Evolutionary conservation across 1,140 invertebrate species (phyloP).

Genomic region (Caenorhabditis latens): DNA sequence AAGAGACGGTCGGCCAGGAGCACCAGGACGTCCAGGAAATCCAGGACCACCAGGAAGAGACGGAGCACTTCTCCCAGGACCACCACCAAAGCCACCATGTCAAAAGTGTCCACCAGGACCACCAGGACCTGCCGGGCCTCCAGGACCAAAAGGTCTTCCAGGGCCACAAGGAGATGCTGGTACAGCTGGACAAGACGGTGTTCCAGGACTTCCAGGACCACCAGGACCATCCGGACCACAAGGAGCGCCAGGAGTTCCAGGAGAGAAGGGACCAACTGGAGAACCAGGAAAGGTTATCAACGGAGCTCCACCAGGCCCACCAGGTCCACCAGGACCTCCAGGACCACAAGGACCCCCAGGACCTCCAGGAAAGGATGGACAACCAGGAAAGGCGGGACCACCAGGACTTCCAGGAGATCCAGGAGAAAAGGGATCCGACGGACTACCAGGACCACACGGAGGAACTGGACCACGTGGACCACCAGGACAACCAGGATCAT

Average conservation of each 20-base stretch:
- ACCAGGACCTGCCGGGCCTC: constrained; percentile 73
- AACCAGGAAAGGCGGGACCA: constrained; percentile 67
- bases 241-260: constrained; percentile 74
- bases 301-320: constrained; percentile 76
- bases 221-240: constrained; percentile 75
- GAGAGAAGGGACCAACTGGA: constrained; percentile 77
- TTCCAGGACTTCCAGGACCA: constrained; percentile 74
- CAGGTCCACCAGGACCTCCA: constrained; percentile 72
- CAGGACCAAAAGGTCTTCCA: constrained; percentile 74
- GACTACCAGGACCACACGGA: constrained; percentile 75
- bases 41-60: constrained; percentile 76
- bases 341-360: constrained; percentile 74
- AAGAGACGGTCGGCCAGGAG: constrained; percentile 75
- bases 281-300: constrained; percentile 75
- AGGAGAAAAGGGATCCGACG: constrained; percentile 75
- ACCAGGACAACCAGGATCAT: constrained; percentile 74
- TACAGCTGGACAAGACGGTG: constrained; percentile 73
- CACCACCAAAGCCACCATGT: constrained; percentile 77
- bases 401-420: constrained; percentile 69
- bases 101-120: constrained; percentile 73
- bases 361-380: constrained; percentile 69
- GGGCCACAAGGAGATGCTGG: constrained; percentile 77
- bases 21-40: constrained; percentile 75
- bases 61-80: constrained; percentile 74
- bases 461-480: constrained; percentile 67